These are phyloP conservation scores for Sussaba pulchella DNA, from an alignment of 2,888 invertebrate genomes.

Conservation along the genomic window DNA sequence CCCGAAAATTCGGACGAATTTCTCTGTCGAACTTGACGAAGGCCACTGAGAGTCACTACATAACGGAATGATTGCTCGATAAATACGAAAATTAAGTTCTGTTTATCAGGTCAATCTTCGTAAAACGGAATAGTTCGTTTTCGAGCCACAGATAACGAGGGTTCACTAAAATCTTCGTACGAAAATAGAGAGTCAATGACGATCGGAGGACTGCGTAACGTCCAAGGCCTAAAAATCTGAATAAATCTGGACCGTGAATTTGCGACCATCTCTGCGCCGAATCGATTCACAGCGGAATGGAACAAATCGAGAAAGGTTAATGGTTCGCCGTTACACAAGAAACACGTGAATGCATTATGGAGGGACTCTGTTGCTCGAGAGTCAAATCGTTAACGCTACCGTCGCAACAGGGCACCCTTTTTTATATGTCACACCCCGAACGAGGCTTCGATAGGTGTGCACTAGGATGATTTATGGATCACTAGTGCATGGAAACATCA, in stretches of 20 bases:
- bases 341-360: constrained; percentile 39
- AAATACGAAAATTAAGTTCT: too few species aligned
- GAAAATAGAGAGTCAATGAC: too few species aligned
- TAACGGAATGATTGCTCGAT: too few species aligned
- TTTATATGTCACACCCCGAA: constrained; percentile 2
- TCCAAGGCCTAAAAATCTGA: too few species aligned
- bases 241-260: constrained; percentile 46
- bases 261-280: constrained; percentile 26
- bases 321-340: constrained; percentile 28
- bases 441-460: constrained; percentile 19
- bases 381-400: constrained; percentile 29
- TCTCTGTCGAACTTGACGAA: too few species aligned
- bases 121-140: too few species aligned
- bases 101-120: too few species aligned
- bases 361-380: constrained; percentile 3
- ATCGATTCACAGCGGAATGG: too few species aligned
- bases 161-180: too few species aligned
- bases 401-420: constrained; percentile 33
- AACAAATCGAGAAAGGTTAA: background rate
- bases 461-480: constrained; percentile 62
- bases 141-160: too few species aligned
- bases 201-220: constrained; percentile 47
- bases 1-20: too few species aligned
- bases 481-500: constrained; percentile 62
- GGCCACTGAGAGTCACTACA: too few species aligned